Conservation (phyloP, 1,140 invertebrate genomes). For the Sycophaga agraensis region DNA sequence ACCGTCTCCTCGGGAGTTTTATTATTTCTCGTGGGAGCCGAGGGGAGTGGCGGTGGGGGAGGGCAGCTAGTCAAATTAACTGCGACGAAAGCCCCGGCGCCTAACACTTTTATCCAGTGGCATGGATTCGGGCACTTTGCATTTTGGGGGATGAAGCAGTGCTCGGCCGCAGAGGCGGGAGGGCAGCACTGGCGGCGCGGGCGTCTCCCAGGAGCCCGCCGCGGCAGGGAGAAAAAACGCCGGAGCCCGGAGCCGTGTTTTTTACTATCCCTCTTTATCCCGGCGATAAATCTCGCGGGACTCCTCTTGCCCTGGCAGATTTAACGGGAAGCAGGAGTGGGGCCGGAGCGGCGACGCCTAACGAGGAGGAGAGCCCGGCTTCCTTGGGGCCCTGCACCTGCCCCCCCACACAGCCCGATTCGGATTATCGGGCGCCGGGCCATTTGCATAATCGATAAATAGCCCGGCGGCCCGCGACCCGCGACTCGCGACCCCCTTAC, state of each 20-base stretch:
- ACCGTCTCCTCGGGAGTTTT: not conserved
- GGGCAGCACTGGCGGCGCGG: too few species aligned
- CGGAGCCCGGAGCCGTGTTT: slow-evolving; percentile 31
- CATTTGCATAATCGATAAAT: too few species aligned
- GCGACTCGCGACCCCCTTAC: too few species aligned
- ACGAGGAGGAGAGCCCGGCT: slow-evolving; percentile 29
- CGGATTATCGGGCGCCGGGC: too few species aligned
- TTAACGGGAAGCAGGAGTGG: slow-evolving; percentile 30
- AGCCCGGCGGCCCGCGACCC: too few species aligned
- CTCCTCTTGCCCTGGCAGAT: slow-evolving; percentile 34
- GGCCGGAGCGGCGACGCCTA: slow-evolving; percentile 32
- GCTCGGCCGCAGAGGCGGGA: too few species aligned
- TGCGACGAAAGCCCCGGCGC: slow-evolving; percentile 10
- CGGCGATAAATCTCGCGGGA: slow-evolving; percentile 38
- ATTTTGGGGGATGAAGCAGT: slow-evolving; percentile 19
- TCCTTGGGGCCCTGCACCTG: not conserved
- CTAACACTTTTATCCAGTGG: slow-evolving; percentile 27
- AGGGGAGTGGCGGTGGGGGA: not conserved
- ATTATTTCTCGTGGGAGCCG: not conserved
- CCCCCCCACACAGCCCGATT: too few species aligned
- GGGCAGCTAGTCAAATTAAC: slow-evolving; percentile 24
- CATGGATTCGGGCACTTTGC: slow-evolving; percentile 25
- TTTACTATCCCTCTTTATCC: slow-evolving; percentile 36
- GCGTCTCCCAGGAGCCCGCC: not conserved
- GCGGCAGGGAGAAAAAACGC: slow-evolving; percentile 1